These are phyloP conservation scores for Verasper variegatus DNA, from an alignment of 2,113 vertebrate genomes.

Conservation along the genomic window DNA sequence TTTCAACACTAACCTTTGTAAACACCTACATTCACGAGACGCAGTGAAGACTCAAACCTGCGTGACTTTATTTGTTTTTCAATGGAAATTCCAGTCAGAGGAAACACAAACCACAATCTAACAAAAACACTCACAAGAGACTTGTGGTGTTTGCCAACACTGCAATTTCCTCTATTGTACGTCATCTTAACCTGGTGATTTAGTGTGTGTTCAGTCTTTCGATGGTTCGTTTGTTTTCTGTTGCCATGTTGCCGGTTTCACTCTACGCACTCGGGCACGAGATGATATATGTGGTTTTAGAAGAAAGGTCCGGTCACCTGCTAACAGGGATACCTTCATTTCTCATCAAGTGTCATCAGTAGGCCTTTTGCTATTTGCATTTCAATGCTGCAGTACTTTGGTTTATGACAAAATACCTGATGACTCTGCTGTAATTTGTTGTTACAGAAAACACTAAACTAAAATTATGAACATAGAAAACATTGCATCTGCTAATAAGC, in stretches of 20 bases:
- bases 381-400: too few species aligned
- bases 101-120: conserved; percentile 4
- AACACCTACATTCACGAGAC: not conserved
- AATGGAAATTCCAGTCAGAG: conserved; percentile 24
- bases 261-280: not conserved
- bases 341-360: too few species aligned
- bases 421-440: too few species aligned
- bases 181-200: not conserved
- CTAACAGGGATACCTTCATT: not conserved
- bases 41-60: not conserved
- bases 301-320: not conserved
- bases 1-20: not conserved
- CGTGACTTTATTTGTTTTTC: not conserved
- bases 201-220: not conserved
- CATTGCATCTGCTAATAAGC: too few species aligned
- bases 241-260: not conserved
- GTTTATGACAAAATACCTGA: too few species aligned
- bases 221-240: not conserved
- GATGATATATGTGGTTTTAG: not conserved
- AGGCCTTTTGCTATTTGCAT: too few species aligned
- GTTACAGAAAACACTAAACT: too few species aligned
- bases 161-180: conserved; percentile 2
- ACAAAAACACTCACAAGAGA: not conserved
- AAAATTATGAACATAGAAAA: too few species aligned
- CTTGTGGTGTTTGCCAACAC: not conserved